phyloP scores from a whole-genome alignment of 2,113 vertebrate species.

The Spheniscus mendiculus region DNA sequence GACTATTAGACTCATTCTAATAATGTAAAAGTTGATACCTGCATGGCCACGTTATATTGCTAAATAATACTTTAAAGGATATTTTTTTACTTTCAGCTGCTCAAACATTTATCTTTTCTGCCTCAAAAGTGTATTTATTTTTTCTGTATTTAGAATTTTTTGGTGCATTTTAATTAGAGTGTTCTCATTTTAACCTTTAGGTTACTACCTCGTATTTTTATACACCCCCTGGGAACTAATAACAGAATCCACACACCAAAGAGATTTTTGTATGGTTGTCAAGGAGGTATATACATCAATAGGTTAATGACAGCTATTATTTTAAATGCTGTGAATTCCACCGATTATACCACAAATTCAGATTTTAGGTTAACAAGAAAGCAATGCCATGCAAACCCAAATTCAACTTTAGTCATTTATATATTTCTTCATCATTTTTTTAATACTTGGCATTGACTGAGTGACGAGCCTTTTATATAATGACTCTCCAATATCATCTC shows the following conservation, averaged over 20 bases:
- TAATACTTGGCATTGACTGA: slow-evolving; percentile 23
- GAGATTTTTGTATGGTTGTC: neutral
- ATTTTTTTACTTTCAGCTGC: neutral
- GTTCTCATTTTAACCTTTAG: neutral
- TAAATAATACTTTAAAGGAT: neutral
- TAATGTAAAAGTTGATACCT: neutral
- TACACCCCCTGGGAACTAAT: neutral
- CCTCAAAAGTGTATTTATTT: neutral
- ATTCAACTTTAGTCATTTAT: neutral
- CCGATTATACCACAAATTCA: neutral
- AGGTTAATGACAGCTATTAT: neutral
- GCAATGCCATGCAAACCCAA: neutral
- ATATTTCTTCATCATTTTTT: neutral
- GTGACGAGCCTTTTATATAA: slow-evolving; percentile 10
- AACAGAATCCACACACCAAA: neutral
- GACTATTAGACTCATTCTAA: neutral
- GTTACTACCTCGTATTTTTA: neutral
- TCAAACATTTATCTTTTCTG: neutral
- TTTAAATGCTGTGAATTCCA: neutral
- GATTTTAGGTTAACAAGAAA: slow-evolving; percentile 24
- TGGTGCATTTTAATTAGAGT: slow-evolving; percentile 9
- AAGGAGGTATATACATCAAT: neutral
- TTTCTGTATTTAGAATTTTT: neutral
- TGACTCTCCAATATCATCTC: slow-evolving; percentile 41
- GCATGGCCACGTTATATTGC: neutral